A percentile compares a stretch with the other conserved stretches of the same genome.
Evolutionary conservation across 2,113 vertebrate genomes (phyloP).

Genomic region (Podarcis raffonei): DNA sequence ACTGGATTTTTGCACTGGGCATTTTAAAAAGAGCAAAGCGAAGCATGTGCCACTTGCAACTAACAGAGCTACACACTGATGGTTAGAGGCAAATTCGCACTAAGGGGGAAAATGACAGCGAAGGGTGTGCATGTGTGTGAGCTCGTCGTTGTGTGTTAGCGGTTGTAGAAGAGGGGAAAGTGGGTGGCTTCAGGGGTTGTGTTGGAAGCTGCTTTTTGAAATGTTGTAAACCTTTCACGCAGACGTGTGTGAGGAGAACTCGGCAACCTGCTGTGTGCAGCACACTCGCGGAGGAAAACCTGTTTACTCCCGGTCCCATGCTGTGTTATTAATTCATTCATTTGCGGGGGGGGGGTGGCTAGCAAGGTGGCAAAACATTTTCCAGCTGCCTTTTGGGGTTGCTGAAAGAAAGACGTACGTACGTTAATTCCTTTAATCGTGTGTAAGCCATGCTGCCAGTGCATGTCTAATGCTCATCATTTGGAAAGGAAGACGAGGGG

Average conservation of each 20-base stretch:
- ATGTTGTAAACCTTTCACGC: conserved; percentile 30
- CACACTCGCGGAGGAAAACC: conserved; percentile 42
- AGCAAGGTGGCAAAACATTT: conserved; percentile 15
- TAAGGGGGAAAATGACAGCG: neutral
- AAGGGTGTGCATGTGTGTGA: neutral
- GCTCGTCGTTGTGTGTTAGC: neutral
- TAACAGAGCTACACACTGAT: conserved; percentile 40
- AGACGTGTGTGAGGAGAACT: conserved; percentile 28
- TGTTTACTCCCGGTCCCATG: conserved; percentile 56
- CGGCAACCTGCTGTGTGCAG: conserved; percentile 42
- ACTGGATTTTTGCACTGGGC: conserved; percentile 16
- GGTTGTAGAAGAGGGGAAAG: conserved; percentile 14
- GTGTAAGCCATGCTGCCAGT: conserved; percentile 18
- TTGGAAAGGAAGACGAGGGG: neutral
- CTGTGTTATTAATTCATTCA: conserved; percentile 4
- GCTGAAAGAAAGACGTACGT: neutral
- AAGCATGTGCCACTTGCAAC: conserved; percentile 59
- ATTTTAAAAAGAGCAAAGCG: conserved; percentile 34
- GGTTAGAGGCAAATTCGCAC: conserved; percentile 49
- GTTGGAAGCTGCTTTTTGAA: conserved; percentile 39
- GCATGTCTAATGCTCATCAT: conserved; percentile 37
- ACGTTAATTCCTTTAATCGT: conserved; percentile 14
- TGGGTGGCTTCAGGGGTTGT: conserved; percentile 19
- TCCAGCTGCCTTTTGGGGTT: conserved; percentile 16
- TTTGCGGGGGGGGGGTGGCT: conserved; percentile 9